Conservation (phyloP, 2,113 vertebrate species). For the Pelecanoides urinatrix region DNA sequence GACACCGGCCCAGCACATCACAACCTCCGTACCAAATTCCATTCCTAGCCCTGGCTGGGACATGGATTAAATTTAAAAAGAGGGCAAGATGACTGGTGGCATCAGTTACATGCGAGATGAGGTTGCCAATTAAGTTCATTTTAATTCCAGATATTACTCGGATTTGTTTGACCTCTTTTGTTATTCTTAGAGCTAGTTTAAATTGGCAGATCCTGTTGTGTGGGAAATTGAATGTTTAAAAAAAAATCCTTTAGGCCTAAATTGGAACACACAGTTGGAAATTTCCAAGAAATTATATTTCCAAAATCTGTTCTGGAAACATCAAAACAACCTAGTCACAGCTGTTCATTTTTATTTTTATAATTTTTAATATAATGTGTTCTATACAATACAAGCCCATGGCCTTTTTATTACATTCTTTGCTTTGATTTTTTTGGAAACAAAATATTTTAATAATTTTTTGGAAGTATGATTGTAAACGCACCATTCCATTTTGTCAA, state of each 20-base stretch:
- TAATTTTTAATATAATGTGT: neutral
- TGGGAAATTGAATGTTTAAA: constrained; percentile 20
- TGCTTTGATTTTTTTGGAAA: neutral
- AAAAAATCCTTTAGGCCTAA: neutral
- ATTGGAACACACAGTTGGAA: constrained; percentile 25
- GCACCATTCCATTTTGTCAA: neutral
- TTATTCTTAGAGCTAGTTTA: constrained; percentile 33
- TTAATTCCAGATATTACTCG: neutral
- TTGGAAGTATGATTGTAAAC: neutral
- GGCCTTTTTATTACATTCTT: neutral
- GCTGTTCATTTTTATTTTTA: neutral
- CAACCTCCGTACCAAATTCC: neutral
- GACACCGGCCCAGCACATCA: rapidly evolving
- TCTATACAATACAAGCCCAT: neutral
- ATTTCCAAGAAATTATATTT: constrained; percentile 28
- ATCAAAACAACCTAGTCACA: neutral
- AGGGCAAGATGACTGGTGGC: neutral
- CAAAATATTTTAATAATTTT: neutral
- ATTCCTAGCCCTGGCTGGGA: neutral
- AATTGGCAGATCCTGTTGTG: neutral
- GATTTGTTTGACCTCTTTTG: neutral
- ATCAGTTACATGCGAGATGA: neutral
- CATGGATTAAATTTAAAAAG: neutral
- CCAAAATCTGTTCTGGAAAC: constrained; percentile 28
- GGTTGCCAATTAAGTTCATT: neutral